Evolutionary conservation across 30 jellyfish, hydroid and myxozoan species (phyloP), one percentile per base, ranked within the genome.

Genomic region (Morbakka virulenta): DNA sequence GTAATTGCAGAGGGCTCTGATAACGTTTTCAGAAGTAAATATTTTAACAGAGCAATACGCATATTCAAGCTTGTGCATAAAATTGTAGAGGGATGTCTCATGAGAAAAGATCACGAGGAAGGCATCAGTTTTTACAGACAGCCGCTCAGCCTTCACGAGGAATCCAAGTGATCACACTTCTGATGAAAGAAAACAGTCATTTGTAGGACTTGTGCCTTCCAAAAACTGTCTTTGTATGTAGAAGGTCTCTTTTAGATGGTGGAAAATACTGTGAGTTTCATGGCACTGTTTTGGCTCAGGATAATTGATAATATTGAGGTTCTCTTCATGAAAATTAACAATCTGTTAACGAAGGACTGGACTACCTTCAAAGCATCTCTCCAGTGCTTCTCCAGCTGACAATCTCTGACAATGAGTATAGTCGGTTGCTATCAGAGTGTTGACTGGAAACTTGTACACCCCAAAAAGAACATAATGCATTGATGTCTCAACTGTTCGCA

Each of bases 311-410:
- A 6, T 9, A 41, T 41, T 41, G 57, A 41, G 57, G 17, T 41
- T 17, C 57, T 41, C 57, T 41, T 41, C 9, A 41, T 41, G 57
- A 41, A 41, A 6, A 41, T 41, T 41, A 9, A 41, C 57, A 41
- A 17, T 41, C 69, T 63, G 72, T 50, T 67, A 52, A 24, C 81
- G 12, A 33, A 76, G 32, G 48, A 76, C 36, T 76, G 87, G 87
- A 64, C 32, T 50, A 79, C 35, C 36, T 76, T 61, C 47, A 31
- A 61, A 31, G 27, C 26, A 57, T 76, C 87, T 32, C 87, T 57
- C 70, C 52, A 79, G 36, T 26, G 33, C 61, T 57, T 76, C 70
- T 79, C 31, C 63, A 79, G 81, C 62, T 76, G 79, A 63, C 33
- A 76, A 64, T 76, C 36, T 76, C 9, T 41, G 57, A 41, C 17